Evolutionary conservation across 2,113 vertebrate species (phyloP), one percentile per base, ranked within the genome.

Genomic region (Podilymbus podiceps): DNA sequence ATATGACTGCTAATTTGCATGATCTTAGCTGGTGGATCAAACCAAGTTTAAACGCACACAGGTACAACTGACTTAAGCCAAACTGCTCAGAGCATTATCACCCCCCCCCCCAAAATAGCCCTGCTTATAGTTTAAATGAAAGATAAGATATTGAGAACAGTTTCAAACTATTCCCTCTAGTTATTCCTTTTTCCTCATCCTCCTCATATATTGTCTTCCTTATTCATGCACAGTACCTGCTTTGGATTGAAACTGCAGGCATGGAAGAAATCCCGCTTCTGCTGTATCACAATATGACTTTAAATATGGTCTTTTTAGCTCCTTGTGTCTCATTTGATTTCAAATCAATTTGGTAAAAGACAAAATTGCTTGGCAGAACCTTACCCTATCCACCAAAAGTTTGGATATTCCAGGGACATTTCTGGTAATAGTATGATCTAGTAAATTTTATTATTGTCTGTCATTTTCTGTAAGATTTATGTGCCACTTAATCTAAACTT

Each of bases 21-120:
- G 24, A 11, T 50, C 12, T 85, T 59, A 67, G 8, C 24, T 74
- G 24, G 5, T 46, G 25, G 10, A 88, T 74, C 44, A 44, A 71
- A 56, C 3, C 33, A 80, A 83, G 30, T 35, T 9, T 46, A 46
- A 58, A 14, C 1, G 1, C 8, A 13, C 49, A 76, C 6, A 85
- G 27, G 17, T 58, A 30, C 14, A 28, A 73, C 15, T 68, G 21
- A 44, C 19, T 58, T 74, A 77, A 69, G 56, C 7, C 47, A 89
- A 80, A 55, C 42, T 78, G 6, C n/a, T 55, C 24, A 85, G 47
- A 81, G 27, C 14, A 60, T 35, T 64, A 38, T 19, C 2, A 77
- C n/a, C n/a, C n/a, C n/a, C n/a, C n/a, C n/a, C n/a, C 0, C 5
- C 27, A 18, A 68, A 42, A 23, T 13, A 84, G 8, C 1, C 2